These are phyloP conservation scores for Cassiopea xamachana DNA, from an alignment of 30 jellyfish, hydroid and myxozoan species.

Conservation along the genomic window DNA sequence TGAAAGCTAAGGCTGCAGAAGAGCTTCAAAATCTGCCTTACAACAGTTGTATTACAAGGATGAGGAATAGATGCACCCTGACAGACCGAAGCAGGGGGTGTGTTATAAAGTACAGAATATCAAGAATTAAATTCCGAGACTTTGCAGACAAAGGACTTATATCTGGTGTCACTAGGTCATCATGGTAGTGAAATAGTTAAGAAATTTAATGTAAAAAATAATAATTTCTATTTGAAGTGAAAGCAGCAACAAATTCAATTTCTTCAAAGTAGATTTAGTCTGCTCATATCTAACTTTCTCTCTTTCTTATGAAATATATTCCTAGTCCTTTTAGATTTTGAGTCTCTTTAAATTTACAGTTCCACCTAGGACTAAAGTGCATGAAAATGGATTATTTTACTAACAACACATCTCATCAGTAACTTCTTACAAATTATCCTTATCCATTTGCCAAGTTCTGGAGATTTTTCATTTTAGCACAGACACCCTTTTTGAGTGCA, in stretches of 20 bases:
- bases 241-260: not conserved
- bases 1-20: constrained; percentile 89
- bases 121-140: constrained; percentile 90
- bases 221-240: not conserved
- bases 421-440: no score
- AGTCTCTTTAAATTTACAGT: no score
- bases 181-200: constrained; percentile 66
- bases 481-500: no score
- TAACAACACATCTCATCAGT: no score
- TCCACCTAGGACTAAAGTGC: no score
- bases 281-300: not conserved
- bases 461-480: no score
- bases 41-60: constrained; percentile 83
- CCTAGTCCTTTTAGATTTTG: no score
- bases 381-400: no score
- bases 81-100: constrained; percentile 89
- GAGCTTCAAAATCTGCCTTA: constrained; percentile 80
- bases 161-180: constrained; percentile 87
- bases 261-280: not conserved
- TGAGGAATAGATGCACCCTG: constrained; percentile 88
- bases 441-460: no score
- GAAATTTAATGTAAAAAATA: not conserved
- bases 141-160: constrained; percentile 94
- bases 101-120: constrained; percentile 81
- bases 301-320: no score